phyloP scores from a whole-genome alignment of 2,797 vertebrate species.

The Carapus acus region DNA sequence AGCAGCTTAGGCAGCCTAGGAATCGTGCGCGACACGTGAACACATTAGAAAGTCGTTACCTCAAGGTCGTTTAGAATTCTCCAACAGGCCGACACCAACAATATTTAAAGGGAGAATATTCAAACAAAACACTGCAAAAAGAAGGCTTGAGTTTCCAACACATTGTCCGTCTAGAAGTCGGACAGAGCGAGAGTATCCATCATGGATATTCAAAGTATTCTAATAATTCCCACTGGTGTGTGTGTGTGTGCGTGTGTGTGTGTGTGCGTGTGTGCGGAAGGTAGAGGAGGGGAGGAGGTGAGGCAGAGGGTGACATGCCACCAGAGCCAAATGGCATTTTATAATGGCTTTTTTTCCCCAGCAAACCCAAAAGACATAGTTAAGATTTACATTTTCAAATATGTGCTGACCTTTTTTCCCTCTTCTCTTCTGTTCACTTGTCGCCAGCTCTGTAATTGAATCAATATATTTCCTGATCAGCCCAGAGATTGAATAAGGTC shows the following conservation, averaged over 20 bases:
- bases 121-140: constrained; percentile 53
- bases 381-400: constrained; percentile 99
- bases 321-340: constrained; percentile 94
- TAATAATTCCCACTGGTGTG: constrained; percentile 76
- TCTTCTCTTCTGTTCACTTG: constrained; percentile 90
- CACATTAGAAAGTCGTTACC: constrained; percentile 57
- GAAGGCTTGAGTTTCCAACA: constrained; percentile 55
- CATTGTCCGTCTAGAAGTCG: constrained; percentile 52
- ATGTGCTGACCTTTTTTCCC: constrained; percentile 99
- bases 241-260: no score
- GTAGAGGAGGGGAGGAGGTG: no score
- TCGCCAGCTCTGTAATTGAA: constrained; percentile 99
- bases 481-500: constrained; percentile 99
- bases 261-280: no score
- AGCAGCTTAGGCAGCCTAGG: constrained; percentile 53
- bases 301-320: constrained; percentile 77
- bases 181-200: constrained; percentile 70
- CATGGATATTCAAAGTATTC: constrained; percentile 66
- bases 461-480: constrained; percentile 99
- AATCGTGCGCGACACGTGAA: constrained; percentile 42
- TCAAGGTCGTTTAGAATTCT: constrained; percentile 66
- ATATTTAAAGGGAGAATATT: constrained; percentile 59
- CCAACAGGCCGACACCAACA: constrained; percentile 53
- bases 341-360: constrained; percentile 87
- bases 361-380: constrained; percentile 95